phyloP scores from a whole-genome alignment of 1,140 invertebrate genomes.

The Trissolcus basalis region DNA sequence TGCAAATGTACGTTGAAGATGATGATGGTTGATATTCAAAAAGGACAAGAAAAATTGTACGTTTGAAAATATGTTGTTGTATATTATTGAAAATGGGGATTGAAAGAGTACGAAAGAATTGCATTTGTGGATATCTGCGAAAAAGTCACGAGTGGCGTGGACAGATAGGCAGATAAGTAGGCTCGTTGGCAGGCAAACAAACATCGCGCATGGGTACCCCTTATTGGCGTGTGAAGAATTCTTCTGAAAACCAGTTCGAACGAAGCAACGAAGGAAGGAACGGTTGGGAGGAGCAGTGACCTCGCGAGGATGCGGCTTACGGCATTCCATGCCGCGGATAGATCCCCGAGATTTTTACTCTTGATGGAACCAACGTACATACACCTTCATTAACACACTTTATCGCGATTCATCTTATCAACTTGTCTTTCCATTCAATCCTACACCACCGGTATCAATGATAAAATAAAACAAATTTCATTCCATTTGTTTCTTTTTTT shows the following conservation, averaged over 20 bases:
- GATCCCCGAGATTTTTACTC: constrained; percentile 54
- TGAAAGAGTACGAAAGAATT: no score
- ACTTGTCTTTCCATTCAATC: constrained; percentile 5
- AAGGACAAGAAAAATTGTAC: no score
- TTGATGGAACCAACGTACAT: constrained; percentile 36
- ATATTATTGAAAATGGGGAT: no score
- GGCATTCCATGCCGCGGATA: constrained; percentile 49
- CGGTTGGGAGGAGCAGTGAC: constrained; percentile 52
- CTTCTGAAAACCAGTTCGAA: constrained; percentile 53
- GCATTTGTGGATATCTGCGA: background rate
- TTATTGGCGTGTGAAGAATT: constrained; percentile 33
- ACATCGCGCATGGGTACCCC: constrained; percentile 22
- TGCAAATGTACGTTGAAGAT: no score
- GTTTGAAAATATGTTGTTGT: no score
- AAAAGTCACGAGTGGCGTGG: constrained; percentile 16
- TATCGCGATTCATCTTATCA: constrained; percentile 12
- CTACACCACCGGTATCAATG: constrained; percentile 2
- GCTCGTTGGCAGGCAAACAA: constrained; percentile 31
- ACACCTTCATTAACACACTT: constrained; percentile 34
- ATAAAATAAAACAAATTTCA: constrained; percentile 2
- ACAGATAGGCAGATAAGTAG: constrained; percentile 36
- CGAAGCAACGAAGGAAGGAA: constrained; percentile 41
- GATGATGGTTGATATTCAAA: no score
- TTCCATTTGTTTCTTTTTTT: constrained; percentile 22
- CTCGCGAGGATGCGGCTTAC: constrained; percentile 48